Conservation (phyloP, 92 coral and sea anemone genomes). For the Bergia sp. region DNA sequence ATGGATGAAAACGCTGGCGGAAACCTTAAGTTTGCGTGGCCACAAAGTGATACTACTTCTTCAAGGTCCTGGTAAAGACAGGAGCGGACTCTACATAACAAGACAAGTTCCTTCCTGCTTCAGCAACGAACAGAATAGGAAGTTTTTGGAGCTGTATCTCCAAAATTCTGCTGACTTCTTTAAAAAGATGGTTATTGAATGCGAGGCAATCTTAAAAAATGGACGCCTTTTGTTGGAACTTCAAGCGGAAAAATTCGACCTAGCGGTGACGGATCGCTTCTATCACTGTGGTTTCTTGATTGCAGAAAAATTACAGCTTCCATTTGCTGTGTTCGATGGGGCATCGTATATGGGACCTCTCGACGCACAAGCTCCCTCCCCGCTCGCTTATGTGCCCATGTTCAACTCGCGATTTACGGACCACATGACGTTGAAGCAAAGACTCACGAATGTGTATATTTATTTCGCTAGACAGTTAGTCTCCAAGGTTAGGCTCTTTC, state of each 20-base stretch:
- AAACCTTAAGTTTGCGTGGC: conserved; percentile 8
- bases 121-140: conserved; percentile 19
- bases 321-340: conserved; percentile 44
- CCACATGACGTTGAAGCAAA: conserved; percentile 20
- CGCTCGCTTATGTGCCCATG: conserved; percentile 42
- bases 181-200: conserved; percentile 36
- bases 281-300: conserved; percentile 32
- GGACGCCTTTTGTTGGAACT: conserved; percentile 1
- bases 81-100: background rate
- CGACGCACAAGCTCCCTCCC: conserved; percentile 36
- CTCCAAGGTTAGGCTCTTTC: background rate
- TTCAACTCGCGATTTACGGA: conserved; percentile 43
- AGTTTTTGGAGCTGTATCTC: conserved; percentile 34
- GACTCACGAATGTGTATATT: conserved; percentile 1
- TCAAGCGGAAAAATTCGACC: conserved; percentile 8
- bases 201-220: conserved; percentile 5
- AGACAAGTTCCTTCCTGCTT: conserved; percentile 32
- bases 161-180: conserved; percentile 10
- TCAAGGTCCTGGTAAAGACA: conserved; percentile 20
- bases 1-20: conserved; percentile 32
- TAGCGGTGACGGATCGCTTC: conserved; percentile 39
- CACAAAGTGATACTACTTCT: conserved; percentile 20
- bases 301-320: conserved; percentile 22
- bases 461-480: conserved; percentile 27
- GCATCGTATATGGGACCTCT: conserved; percentile 32